phyloP scores from a whole-genome alignment of 2,888 invertebrate genomes.

The Ormia ochracea region DNA sequence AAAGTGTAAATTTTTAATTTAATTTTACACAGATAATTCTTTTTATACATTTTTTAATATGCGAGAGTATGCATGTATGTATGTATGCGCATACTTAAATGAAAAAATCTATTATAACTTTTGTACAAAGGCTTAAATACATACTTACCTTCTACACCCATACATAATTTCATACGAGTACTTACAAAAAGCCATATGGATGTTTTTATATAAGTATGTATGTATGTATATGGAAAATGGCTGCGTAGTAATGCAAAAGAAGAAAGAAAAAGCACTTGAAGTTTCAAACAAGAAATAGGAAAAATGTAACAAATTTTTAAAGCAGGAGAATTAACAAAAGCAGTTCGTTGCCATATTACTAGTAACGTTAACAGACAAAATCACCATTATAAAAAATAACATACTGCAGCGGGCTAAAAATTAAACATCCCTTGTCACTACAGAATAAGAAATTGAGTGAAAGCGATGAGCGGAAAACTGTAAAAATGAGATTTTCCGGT shows the following conservation, averaged over 20 bases:
- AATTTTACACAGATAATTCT: no score
- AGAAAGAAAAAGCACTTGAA: constrained; percentile 34
- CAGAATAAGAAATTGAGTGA: constrained; percentile 30
- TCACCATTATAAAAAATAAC: constrained; percentile 39
- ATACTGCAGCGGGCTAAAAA: constrained; percentile 43
- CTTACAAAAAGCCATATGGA: not conserved
- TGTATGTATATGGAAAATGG: constrained; percentile 35
- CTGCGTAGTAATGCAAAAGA: constrained; percentile 42
- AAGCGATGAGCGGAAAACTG: constrained; percentile 41
- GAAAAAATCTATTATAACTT: no score
- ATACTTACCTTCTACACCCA: no score
- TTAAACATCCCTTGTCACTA: constrained; percentile 16
- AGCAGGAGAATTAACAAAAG: constrained; percentile 48
- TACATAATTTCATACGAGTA: not conserved
- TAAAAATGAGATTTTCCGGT: constrained; percentile 4
- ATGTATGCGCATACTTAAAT: no score
- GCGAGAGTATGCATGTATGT: no score
- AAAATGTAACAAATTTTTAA: constrained; percentile 43
- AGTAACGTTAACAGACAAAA: constrained; percentile 44
- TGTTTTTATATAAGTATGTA: not conserved
- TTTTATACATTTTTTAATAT: no score
- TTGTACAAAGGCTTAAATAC: no score
- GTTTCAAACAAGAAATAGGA: constrained; percentile 23
- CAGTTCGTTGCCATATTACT: constrained; percentile 55
- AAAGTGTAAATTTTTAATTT: not conserved